Evolutionary conservation across 2,113 vertebrate species (phyloP).

Genomic region (Pithys albifrons): DNA sequence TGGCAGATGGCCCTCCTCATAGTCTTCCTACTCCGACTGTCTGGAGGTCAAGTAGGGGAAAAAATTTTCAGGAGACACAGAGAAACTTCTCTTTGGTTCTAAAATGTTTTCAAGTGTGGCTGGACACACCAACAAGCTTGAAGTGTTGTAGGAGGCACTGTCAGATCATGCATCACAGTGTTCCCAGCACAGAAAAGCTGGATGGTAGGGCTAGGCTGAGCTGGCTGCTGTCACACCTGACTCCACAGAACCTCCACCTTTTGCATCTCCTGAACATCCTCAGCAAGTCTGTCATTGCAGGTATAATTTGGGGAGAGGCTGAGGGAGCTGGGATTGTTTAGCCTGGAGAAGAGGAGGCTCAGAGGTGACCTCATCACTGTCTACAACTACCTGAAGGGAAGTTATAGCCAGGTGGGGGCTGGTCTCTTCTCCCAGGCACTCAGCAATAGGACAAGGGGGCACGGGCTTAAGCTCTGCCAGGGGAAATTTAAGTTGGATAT

Average conservation of each 20-base stretch:
- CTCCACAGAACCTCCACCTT: not conserved
- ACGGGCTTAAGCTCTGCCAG: too few species aligned
- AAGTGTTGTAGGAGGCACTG: not conserved
- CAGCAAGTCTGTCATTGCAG: not conserved
- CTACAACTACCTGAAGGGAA: too few species aligned
- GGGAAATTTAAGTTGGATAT: too few species aligned
- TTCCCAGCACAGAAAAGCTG: not conserved
- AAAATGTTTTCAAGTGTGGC: not conserved
- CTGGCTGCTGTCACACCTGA: not conserved
- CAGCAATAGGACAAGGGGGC: too few species aligned
- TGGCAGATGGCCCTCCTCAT: not conserved
- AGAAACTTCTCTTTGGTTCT: not conserved
- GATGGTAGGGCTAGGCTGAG: not conserved
- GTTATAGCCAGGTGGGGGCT: too few species aligned
- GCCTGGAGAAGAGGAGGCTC: too few species aligned
- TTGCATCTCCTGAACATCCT: not conserved
- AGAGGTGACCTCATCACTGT: too few species aligned
- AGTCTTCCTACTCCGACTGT: not conserved
- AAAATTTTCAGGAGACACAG: not conserved
- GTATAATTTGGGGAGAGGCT: too few species aligned
- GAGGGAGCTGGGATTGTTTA: too few species aligned
- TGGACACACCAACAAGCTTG: not conserved
- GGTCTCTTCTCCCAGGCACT: too few species aligned
- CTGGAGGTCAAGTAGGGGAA: not conserved
- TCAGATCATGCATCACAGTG: fast-evolving